Conservation (phyloP, 2,888 invertebrate species). For the Lymantria monacha region DNA sequence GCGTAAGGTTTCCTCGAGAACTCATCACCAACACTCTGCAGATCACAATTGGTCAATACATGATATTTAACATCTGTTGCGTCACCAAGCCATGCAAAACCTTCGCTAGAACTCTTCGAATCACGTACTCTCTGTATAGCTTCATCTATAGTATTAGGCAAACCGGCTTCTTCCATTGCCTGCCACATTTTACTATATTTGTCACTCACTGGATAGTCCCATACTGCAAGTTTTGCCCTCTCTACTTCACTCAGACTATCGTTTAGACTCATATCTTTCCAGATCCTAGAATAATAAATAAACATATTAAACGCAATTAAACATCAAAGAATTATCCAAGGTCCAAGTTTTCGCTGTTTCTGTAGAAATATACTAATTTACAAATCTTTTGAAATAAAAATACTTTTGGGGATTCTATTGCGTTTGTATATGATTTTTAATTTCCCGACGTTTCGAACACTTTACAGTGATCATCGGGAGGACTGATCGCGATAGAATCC, state of each 20-base stretch:
- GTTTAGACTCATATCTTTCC: slow-evolving; percentile 99
- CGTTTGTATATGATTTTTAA: too few relatives aligned
- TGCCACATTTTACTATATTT: slow-evolving; percentile 99
- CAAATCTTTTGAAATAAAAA: too few relatives aligned
- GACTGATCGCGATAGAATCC: too few relatives aligned
- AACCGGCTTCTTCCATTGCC: slow-evolving; percentile 92
- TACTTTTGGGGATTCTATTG: too few relatives aligned
- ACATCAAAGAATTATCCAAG: background rate
- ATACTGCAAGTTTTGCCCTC: slow-evolving; percentile 96
- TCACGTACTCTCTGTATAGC: slow-evolving; percentile 87
- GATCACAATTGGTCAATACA: slow-evolving; percentile 91
- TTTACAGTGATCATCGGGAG: too few relatives aligned
- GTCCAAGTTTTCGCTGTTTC: too few relatives aligned
- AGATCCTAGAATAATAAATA: slow-evolving; percentile 85
- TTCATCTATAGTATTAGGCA: slow-evolving; percentile 90
- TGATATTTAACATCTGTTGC: slow-evolving; percentile 92
- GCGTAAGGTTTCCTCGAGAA: slow-evolving; percentile 99
- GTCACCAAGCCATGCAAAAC: slow-evolving; percentile 95
- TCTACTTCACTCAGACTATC: slow-evolving; percentile 95
- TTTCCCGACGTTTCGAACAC: too few relatives aligned
- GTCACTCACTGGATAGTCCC: slow-evolving; percentile 99
- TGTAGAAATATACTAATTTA: too few relatives aligned
- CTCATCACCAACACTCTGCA: slow-evolving; percentile 97
- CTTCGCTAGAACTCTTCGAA: slow-evolving; percentile 86
- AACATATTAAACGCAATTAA: background rate